Conservation (phyloP, 2,113 vertebrate species). For the Cinclus mexicanus region DNA sequence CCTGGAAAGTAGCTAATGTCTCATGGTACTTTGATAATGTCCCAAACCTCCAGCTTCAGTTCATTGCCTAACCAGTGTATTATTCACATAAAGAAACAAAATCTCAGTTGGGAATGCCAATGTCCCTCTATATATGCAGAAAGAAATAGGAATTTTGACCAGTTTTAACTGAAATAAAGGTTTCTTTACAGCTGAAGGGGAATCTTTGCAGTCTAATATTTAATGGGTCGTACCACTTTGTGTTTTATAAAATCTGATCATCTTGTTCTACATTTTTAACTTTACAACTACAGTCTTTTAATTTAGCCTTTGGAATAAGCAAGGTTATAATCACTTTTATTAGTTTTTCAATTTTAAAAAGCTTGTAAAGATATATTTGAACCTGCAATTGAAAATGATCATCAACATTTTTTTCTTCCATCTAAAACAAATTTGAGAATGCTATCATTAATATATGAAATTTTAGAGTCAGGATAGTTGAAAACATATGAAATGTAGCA, state of each 20-base stretch:
- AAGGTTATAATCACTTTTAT: constrained; percentile 23
- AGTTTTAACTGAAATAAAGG: background rate
- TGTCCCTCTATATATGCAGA: background rate
- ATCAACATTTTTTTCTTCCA: background rate
- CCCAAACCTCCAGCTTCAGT: background rate
- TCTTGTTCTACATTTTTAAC: constrained; percentile 16
- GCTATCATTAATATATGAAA: background rate
- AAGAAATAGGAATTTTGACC: background rate
- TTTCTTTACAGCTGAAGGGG: background rate
- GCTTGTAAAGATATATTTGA: background rate
- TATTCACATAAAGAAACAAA: background rate
- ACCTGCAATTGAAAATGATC: background rate
- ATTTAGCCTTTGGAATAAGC: constrained; percentile 16
- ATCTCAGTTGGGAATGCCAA: background rate
- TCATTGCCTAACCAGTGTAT: background rate
- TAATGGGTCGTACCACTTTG: background rate
- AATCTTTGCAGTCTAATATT: background rate
- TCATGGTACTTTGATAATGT: background rate
- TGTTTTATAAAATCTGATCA: constrained; percentile 6
- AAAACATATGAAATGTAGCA: constrained; percentile 27
- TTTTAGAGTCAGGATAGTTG: background rate
- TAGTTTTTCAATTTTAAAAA: constrained; percentile 13
- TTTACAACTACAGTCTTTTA: constrained; percentile 27
- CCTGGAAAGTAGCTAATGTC: background rate
- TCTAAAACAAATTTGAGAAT: background rate